Evolutionary conservation across 2,113 vertebrate genomes (phyloP).

Genomic region (Paracanthobrama guichenoti): DNA sequence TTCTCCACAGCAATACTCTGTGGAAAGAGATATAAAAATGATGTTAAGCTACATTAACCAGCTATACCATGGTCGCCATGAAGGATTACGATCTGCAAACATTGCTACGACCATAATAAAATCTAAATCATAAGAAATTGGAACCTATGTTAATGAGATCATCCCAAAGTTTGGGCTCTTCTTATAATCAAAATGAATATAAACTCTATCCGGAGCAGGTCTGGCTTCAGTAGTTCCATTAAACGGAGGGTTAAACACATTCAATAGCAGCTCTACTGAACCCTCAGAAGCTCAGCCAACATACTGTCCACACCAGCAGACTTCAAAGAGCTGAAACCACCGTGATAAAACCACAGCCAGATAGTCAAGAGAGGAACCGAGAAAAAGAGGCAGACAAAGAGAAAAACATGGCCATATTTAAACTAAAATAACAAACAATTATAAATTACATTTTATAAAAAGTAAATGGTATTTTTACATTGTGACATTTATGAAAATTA

Average conservation of each 20-base stretch:
- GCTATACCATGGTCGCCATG: neutral
- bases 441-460: too few species aligned
- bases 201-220: neutral
- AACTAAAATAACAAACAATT: neutral
- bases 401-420: neutral
- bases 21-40: neutral
- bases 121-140: neutral
- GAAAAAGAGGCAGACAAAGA: neutral
- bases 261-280: constrained; percentile 1
- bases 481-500: neutral
- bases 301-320: neutral
- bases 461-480: too few species aligned
- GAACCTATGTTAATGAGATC: neutral
- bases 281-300: neutral
- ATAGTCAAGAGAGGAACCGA: neutral
- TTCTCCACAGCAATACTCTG: neutral
- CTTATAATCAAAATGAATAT: neutral
- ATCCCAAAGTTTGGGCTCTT: neutral
- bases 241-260: neutral
- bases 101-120: too few species aligned
- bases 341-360: neutral
- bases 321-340: neutral
- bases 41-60: neutral
- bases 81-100: too few species aligned
- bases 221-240: neutral